These are phyloP conservation scores for Hemaris fuciformis DNA, from an alignment of 2,888 invertebrate genomes.

Conservation along the genomic window DNA sequence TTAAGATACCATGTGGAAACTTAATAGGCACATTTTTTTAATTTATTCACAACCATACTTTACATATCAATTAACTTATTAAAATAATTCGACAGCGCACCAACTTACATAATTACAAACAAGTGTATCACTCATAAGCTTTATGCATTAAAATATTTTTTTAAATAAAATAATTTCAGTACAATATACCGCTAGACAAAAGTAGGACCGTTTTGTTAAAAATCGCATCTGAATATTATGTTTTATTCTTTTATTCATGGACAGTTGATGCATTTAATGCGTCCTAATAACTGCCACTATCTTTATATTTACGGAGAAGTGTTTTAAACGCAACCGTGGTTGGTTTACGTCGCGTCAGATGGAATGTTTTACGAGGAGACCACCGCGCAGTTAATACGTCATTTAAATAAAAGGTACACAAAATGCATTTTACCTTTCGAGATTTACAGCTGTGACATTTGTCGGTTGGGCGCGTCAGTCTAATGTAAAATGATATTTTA, in stretches of 20 bases:
- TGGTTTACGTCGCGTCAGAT: not conserved
- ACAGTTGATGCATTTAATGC: slow-evolving; percentile 26
- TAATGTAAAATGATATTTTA: too few relatives aligned
- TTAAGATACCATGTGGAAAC: too few relatives aligned
- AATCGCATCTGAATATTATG: not conserved
- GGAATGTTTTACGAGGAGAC: slow-evolving; percentile 1
- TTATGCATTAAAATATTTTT: too few relatives aligned
- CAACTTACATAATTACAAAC: too few relatives aligned
- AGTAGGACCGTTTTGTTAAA: not conserved
- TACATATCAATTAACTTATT: too few relatives aligned
- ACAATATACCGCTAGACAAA: not conserved
- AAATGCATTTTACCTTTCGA: not conserved
- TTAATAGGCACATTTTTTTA: too few relatives aligned
- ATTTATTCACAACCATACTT: too few relatives aligned
- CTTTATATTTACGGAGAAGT: slow-evolving; percentile 24
- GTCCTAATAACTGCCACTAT: slow-evolving; percentile 25
- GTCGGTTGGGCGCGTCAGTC: not conserved
- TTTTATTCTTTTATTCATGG: slow-evolving; percentile 17
- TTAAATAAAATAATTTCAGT: too few relatives aligned
- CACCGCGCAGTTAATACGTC: not conserved
- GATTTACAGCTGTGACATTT: not conserved
- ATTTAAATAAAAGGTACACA: not conserved
- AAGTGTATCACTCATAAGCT: too few relatives aligned
- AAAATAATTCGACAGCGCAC: too few relatives aligned
- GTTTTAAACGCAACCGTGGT: not conserved